Conservation (phyloP, 2,797 vertebrate species). For the Betta splendens region DNA sequence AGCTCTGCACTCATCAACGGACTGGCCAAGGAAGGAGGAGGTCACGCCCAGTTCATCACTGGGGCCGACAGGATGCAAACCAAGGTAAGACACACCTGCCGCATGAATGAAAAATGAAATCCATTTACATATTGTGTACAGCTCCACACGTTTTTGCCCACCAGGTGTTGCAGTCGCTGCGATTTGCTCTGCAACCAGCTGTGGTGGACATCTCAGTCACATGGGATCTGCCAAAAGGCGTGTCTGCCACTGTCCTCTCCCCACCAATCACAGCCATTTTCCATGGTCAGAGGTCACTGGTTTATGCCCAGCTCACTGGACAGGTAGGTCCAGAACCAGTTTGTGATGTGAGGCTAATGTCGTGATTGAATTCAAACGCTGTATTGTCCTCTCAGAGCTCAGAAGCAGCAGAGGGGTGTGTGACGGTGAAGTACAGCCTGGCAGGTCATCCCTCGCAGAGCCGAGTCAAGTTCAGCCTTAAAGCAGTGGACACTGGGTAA, state of each 20-base stretch:
- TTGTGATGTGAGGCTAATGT: no score
- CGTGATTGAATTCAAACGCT: no score
- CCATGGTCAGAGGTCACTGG: constrained; percentile 82
- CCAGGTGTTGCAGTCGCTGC: constrained; percentile 84
- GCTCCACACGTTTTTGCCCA: no score
- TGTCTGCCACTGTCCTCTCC: constrained; percentile 76
- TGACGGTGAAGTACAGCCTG: no score
- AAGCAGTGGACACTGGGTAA: no score
- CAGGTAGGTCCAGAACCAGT: constrained; percentile 63
- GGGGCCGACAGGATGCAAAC: constrained; percentile 84
- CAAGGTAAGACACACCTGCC: no score
- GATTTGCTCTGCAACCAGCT: constrained; percentile 80
- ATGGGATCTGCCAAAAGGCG: constrained; percentile 76
- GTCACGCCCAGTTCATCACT: constrained; percentile 85
- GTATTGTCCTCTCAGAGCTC: no score
- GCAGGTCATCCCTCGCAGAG: no score
- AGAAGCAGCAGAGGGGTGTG: no score
- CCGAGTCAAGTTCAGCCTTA: no score
- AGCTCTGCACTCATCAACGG: constrained; percentile 86
- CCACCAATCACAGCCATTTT: constrained; percentile 79
- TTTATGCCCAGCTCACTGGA: constrained; percentile 76
- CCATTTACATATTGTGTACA: no score
- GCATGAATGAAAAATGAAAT: no score
- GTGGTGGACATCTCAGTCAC: constrained; percentile 67
- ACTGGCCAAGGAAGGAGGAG: constrained; percentile 81